These are phyloP conservation scores for Chloroceryle amazona DNA, from an alignment of 2,797 vertebrate species.

Conservation along the genomic window DNA sequence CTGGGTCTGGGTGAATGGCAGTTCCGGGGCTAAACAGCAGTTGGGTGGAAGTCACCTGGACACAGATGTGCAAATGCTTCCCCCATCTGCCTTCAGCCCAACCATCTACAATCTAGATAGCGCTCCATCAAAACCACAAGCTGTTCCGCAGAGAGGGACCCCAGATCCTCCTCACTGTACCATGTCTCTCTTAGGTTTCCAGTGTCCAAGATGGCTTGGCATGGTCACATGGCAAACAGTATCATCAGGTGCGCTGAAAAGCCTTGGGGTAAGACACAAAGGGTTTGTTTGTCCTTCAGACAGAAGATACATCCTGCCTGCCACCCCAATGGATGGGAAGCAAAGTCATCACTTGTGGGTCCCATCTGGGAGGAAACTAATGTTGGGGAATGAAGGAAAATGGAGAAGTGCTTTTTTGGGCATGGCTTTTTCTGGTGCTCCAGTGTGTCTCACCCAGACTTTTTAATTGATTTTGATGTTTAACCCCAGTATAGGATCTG, in stretches of 20 bases:
- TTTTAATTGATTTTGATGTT: background rate
- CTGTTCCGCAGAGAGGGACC: background rate
- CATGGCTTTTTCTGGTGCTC: background rate
- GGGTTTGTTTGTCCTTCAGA: background rate
- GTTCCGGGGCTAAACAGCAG: background rate
- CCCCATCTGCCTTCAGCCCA: background rate
- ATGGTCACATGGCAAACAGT: accelerated
- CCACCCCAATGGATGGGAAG: background rate
- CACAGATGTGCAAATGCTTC: background rate
- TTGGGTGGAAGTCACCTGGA: background rate
- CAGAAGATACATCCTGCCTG: background rate
- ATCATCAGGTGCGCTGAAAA: background rate
- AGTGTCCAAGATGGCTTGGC: background rate
- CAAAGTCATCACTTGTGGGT: background rate
- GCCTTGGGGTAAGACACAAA: background rate
- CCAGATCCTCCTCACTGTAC: too few species aligned
- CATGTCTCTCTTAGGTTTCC: background rate
- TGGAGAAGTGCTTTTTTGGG: background rate
- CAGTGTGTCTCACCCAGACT: background rate
- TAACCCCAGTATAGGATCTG: background rate
- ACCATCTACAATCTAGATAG: background rate
- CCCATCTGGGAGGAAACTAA: background rate
- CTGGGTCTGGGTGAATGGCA: background rate
- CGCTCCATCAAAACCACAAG: background rate
- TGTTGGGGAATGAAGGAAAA: background rate